A percentile compares a stretch with the other conserved stretches of the same genome.
phyloP scores from a whole-genome alignment of 2,797 vertebrate species.

The Takifugu ocellatus region DNA sequence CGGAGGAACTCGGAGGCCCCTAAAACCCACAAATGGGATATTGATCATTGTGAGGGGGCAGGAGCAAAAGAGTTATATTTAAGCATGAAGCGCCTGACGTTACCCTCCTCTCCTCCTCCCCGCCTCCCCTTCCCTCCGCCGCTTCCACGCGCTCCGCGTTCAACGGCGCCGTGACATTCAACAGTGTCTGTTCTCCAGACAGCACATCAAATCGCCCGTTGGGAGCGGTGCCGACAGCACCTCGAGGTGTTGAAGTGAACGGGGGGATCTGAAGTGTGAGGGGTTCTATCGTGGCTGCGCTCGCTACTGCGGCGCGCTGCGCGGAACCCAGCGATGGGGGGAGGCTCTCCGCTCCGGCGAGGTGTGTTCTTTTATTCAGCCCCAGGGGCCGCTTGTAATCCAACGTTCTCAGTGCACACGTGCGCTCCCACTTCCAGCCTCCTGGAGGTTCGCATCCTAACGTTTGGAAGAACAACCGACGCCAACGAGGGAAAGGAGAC shows the following conservation, averaged over 20 bases:
- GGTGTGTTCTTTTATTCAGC: slow-evolving; percentile 41
- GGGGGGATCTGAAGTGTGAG: slow-evolving; percentile 29
- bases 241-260: slow-evolving; percentile 46
- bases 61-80: slow-evolving; percentile 49
- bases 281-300: slow-evolving; percentile 25
- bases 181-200: slow-evolving; percentile 51
- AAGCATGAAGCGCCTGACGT: slow-evolving; percentile 50
- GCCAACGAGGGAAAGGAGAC: slow-evolving; percentile 1
- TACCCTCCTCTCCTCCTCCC: slow-evolving; percentile 12
- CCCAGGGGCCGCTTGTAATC: slow-evolving; percentile 42
- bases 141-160: slow-evolving; percentile 14
- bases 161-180: slow-evolving; percentile 25
- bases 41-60: slow-evolving; percentile 42
- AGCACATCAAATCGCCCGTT: slow-evolving; percentile 44
- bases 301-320: no score
- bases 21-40: slow-evolving; percentile 69
- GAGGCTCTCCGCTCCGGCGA: slow-evolving; percentile 29
- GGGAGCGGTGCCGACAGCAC: slow-evolving; percentile 41
- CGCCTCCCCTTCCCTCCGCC: slow-evolving; percentile 1
- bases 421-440: slow-evolving; percentile 27
- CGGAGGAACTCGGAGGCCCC: slow-evolving; percentile 47
- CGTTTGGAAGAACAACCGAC: slow-evolving; percentile 19
- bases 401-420: slow-evolving; percentile 16
- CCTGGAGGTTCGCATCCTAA: slow-evolving; percentile 44
- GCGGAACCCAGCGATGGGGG: slow-evolving; percentile 22